These are phyloP conservation scores for Hybos culiciformis DNA, from an alignment of 2,888 invertebrate species.

Conservation along the genomic window DNA sequence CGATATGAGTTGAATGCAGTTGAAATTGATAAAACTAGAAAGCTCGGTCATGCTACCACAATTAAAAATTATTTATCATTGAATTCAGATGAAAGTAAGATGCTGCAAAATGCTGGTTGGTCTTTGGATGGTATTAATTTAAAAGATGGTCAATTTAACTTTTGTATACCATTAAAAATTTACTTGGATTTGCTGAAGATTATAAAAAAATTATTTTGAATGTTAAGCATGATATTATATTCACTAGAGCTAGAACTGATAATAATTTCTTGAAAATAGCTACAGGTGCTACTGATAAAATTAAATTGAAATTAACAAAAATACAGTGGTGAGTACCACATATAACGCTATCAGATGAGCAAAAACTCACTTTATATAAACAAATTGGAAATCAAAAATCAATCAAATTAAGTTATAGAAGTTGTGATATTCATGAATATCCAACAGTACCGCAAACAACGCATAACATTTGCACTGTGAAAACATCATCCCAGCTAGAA, in stretches of 20 bases:
- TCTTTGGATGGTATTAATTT: constrained; percentile 10
- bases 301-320: constrained; percentile 16
- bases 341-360: constrained; percentile 16
- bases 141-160: constrained; percentile 18
- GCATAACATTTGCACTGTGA: constrained; percentile 24
- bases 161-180: constrained; percentile 19
- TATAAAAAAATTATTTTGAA: constrained; percentile 27
- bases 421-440: constrained; percentile 30
- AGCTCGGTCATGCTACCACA: constrained; percentile 22
- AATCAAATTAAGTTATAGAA: constrained; percentile 19
- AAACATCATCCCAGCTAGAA: constrained; percentile 24
- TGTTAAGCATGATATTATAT: constrained; percentile 25
- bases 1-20: constrained; percentile 23
- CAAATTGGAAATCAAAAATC: not conserved
- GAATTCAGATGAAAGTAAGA: too few relatives aligned
- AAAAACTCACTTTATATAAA: constrained; percentile 17
- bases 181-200: constrained; percentile 27
- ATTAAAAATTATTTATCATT: constrained; percentile 26
- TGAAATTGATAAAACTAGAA: constrained; percentile 21
- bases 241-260: constrained; percentile 22
- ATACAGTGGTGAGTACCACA: constrained; percentile 17
- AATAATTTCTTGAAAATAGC: too few relatives aligned
- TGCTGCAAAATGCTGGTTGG: constrained; percentile 20
- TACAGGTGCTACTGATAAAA: not conserved
- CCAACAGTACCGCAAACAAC: constrained; percentile 19